These are phyloP conservation scores for Scolopax rusticola DNA, from an alignment of 2,797 vertebrate species.

Conservation along the genomic window DNA sequence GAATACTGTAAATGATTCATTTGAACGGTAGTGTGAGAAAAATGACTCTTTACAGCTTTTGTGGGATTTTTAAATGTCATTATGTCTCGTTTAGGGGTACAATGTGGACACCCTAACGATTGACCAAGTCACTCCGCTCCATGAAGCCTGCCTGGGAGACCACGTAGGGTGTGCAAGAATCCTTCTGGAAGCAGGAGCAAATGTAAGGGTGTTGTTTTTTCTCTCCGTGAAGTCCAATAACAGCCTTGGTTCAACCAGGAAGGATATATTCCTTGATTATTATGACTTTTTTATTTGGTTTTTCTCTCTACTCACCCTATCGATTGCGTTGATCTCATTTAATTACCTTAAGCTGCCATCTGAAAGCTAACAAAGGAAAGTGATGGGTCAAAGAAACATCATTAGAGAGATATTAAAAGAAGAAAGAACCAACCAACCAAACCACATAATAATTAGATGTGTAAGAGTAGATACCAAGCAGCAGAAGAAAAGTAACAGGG, in stretches of 20 bases:
- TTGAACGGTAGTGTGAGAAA: not conserved
- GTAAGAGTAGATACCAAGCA: not conserved
- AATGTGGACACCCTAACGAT: conserved; percentile 93
- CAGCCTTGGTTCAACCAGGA: not conserved
- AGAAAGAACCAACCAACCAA: not conserved
- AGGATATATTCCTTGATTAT: not conserved
- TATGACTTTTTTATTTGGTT: not conserved
- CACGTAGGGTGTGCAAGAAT: conserved; percentile 91
- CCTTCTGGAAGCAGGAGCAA: conserved; percentile 94
- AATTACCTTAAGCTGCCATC: not conserved
- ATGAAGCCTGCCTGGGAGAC: conserved; percentile 93
- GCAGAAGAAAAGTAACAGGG: not conserved
- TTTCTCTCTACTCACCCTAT: not conserved
- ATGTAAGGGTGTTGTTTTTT: conserved; percentile 82
- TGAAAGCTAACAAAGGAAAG: not conserved
- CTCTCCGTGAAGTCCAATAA: not conserved
- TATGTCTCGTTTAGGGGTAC: conserved; percentile 86
- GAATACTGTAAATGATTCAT: not conserved
- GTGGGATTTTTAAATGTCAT: not conserved
- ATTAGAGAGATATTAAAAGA: not conserved
- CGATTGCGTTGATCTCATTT: not conserved
- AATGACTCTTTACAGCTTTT: not conserved
- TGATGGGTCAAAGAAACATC: not conserved
- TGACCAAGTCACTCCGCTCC: conserved; percentile 93
- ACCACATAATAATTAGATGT: not conserved